Base-by-base conservation (phyloP, 1,140 invertebrate genomes). In the Colletes latitarsis region DNA sequence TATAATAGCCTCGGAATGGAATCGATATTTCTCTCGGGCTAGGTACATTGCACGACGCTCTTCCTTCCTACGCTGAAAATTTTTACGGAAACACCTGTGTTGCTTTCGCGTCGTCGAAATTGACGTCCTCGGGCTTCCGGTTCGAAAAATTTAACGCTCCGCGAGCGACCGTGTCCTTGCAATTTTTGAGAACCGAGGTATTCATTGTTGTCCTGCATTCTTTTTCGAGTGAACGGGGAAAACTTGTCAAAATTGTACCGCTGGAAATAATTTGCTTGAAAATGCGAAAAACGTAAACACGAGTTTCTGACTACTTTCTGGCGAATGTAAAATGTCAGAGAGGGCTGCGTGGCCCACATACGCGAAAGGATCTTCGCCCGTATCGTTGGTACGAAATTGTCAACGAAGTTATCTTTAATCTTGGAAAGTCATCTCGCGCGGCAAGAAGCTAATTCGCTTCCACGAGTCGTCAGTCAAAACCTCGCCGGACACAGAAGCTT, bases 391-490 rank as follows among this genome's bases (percentile, higher is more conserved):
- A 30, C 30, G 19, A 60, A 79, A 66, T 46, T 8, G 21, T 53
- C 60, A 30, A 6, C 14, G 39, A 63, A 71, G 55, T 71, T 83
- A 49, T 71, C 43, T 60, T 49, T 71, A 78, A 84, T 70, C 66
- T 67, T 15, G n/a, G 52, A 60, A 64, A 43, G 67, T 69, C 8
- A 9, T n/a, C 30, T 0, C 43, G 15, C 43, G 39, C 17, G 21
- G 67, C 19, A 60, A 70, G 55, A 70, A 58, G 15, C 10, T 58
- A 62, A 30, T 17, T 53, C 46, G 53, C 52, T 73, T 81, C 39
- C 8, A 63, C 62, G 55, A 82, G 62, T 83, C 77, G 73, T 55
- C 63, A 60, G 67, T 81, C 67, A 81, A 81, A 82, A 69, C 67
- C 64, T 84, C 62, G 60, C 57, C 41, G 76, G 43, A 80, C 83